Base-by-base conservation (phyloP, 2,888 invertebrate species). In the Troides oblongomaculatus region DNA sequence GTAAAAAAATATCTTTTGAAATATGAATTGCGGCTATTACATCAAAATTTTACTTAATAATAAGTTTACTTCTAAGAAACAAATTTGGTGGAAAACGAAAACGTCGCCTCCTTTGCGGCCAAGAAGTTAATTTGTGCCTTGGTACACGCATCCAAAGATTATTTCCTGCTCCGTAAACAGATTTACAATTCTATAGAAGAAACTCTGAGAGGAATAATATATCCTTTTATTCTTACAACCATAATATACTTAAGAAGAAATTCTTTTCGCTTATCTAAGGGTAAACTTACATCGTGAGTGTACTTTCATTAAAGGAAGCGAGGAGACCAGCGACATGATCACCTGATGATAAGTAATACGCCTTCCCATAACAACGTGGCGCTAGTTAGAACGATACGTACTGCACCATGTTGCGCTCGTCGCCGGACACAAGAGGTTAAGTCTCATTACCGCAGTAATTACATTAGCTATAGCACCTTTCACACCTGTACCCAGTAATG, bases 51-150 rank as follows among this genome's bases (percentile, higher is more conserved):
- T 75, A 70, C 74, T 76, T 74, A 50, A 30, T 59, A 43, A 21
- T 39, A 73, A 70, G 50, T 73, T 72, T 71, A 74, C 76, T 76
- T 76, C 73, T 64, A 74, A 73, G 75, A 72, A 76, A 75, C 74
- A 78, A 79, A 77, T 78, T 77, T 75, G 73, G 74, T 75, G 74
- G 75, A 77, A 78, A 78, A 78, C 76, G 75, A 73, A 72, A 74
- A 68, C 68, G 72, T 70, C 73, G 69, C 72, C 74, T 74, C 76
- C 74, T 74, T 74, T 76, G 77, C 75, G 76, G 74, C 72, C 75
- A 70, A 70, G 74, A 78, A 78, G 76, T 78, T 78, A 78, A 78
- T 78, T 78, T 78, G 74, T 74, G 73, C 74, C 71, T 76, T 72
- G 71, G 71, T 71, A 73, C 62, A 36, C 62, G 60, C 30, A 30